Evolutionary conservation across 2,888 invertebrate genomes (phyloP).

Genomic region (Volucella inanis): DNA sequence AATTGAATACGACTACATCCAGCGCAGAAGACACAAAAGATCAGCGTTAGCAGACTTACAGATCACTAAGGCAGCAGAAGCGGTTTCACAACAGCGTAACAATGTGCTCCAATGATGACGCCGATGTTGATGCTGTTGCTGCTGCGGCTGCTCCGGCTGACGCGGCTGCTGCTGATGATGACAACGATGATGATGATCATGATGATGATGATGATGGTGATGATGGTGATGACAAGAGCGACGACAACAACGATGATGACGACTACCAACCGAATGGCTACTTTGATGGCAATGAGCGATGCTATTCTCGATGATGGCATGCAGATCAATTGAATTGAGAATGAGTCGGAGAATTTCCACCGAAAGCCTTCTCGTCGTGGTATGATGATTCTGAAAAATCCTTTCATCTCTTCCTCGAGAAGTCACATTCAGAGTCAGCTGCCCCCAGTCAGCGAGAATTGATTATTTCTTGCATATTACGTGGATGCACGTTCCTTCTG

Average conservation of each 20-base stretch:
- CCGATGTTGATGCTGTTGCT: conserved; percentile 4
- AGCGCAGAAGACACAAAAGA: neutral
- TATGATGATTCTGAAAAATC: conserved; percentile 73
- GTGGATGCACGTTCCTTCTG: conserved; percentile 62
- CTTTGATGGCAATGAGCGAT: conserved; percentile 64
- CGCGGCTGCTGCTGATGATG: neutral
- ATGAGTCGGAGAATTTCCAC: conserved; percentile 64
- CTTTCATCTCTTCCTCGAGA: conserved; percentile 72
- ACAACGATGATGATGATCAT: conserved; percentile 11
- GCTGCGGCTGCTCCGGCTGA: conserved; percentile 1
- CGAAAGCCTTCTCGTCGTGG: conserved; percentile 50
- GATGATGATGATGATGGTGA: neutral
- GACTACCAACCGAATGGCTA: conserved; percentile 48
- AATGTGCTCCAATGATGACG: neutral
- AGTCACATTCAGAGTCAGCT: conserved; percentile 26
- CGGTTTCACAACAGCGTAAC: no score
- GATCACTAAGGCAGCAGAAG: neutral
- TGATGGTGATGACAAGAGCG: neutral
- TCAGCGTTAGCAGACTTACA: no score
- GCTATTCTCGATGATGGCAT: conserved; percentile 66
- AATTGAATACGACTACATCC: neutral
- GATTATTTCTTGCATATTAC: conserved; percentile 73
- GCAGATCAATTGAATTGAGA: conserved; percentile 71
- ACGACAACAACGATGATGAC: conserved; percentile 11
- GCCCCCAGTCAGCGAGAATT: conserved; percentile 50